These are phyloP conservation scores for Oreonectes daqikongensis DNA, from an alignment of 2,797 vertebrate species.

Conservation along the genomic window DNA sequence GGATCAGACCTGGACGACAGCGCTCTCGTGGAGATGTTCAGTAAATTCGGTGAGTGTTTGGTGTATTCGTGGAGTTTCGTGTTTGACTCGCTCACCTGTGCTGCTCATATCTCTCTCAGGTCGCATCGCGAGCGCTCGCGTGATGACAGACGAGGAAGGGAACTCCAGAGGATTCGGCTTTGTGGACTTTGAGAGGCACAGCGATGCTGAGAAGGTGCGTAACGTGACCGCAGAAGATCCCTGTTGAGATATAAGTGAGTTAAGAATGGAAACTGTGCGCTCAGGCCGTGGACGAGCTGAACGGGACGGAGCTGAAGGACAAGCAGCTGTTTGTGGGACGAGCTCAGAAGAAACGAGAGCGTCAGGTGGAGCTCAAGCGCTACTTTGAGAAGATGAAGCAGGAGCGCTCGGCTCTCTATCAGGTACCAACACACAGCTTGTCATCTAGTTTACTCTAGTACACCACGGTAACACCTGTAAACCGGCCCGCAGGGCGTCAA, in stretches of 20 bases:
- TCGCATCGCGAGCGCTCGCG: constrained; percentile 90
- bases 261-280: neutral
- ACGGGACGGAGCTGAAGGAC: constrained; percentile 91
- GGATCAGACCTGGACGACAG: constrained; percentile 96
- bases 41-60: constrained; percentile 75
- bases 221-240: neutral
- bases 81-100: neutral
- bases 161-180: constrained; percentile 97
- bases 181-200: constrained; percentile 94
- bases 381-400: constrained; percentile 98
- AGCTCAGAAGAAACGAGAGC: constrained; percentile 95
- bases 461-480: neutral
- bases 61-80: too few species aligned
- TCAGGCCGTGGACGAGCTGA: constrained; percentile 97
- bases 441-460: neutral
- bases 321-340: constrained; percentile 92
- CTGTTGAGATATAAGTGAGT: neutral
- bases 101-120: constrained; percentile 69
- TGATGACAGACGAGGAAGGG: constrained; percentile 92
- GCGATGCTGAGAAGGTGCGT: constrained; percentile 92
- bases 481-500: constrained; percentile 85
- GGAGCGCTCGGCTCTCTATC: constrained; percentile 94
- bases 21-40: constrained; percentile 92
- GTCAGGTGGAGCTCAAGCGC: constrained; percentile 93
- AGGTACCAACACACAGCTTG: constrained; percentile 72